phyloP scores from a whole-genome alignment of 2,797 vertebrate species.

The Halcyon leucocephala region DNA sequence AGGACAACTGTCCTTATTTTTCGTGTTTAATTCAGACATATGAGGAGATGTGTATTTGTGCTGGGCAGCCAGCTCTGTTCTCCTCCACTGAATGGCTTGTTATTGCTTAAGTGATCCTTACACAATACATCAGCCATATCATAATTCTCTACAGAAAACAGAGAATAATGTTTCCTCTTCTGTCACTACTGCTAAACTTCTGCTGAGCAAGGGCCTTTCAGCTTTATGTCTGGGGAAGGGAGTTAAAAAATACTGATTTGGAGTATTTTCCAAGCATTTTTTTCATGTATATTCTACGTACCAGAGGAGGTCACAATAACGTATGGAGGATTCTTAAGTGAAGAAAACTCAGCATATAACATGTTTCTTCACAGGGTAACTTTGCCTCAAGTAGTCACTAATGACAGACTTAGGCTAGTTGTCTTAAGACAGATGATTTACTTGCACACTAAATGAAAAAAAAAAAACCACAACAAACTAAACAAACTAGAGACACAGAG shows the following conservation, averaged over 20 bases:
- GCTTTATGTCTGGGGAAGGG: neutral
- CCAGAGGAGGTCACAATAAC: neutral
- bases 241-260: neutral
- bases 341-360: neutral
- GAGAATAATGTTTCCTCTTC: neutral
- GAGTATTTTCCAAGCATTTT: neutral
- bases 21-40: neutral
- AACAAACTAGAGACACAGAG: neutral
- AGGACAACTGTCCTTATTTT: neutral
- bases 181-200: neutral
- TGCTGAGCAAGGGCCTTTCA: neutral
- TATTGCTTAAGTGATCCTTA: neutral
- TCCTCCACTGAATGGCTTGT: neutral
- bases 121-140: neutral
- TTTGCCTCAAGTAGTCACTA: neutral
- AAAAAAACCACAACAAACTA: neutral
- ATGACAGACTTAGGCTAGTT: neutral
- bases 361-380: neutral
- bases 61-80: neutral
- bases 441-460: neutral
- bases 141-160: neutral
- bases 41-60: neutral
- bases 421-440: neutral
- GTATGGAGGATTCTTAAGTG: neutral
- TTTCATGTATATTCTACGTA: neutral